Evolutionary conservation across 30 jellyfish, hydroid and myxozoan species (phyloP).

Genomic region (Turritopsis rubra): DNA sequence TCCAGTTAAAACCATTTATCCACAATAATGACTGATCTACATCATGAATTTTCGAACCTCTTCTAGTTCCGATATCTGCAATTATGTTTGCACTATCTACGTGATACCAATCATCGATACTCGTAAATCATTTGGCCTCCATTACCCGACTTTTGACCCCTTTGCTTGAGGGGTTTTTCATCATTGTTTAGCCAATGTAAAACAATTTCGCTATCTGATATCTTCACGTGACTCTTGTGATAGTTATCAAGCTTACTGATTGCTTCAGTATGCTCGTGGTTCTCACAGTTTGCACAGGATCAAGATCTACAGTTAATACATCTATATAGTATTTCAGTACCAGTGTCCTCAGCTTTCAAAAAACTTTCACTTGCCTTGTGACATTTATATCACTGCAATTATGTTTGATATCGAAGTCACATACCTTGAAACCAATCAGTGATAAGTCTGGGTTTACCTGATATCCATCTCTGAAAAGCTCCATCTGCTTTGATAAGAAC

Average conservation of each 20-base stretch:
- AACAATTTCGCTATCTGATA: constrained; percentile 14
- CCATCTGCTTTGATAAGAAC: neutral
- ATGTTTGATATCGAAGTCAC: neutral
- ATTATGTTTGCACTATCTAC: neutral
- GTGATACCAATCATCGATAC: neutral
- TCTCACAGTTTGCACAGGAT: neutral
- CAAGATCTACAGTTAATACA: neutral
- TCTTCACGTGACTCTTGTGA: neutral
- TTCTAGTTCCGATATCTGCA: constrained; percentile 22
- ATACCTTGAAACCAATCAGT: neutral
- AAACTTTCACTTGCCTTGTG: neutral
- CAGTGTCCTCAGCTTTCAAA: constrained; percentile 7
- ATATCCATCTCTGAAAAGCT: neutral
- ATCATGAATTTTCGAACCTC: constrained; percentile 19
- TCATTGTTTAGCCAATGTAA: constrained; percentile 17
- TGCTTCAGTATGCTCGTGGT: constrained; percentile 8
- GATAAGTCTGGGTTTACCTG: constrained; percentile 12
- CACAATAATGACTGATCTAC: constrained; percentile 4
- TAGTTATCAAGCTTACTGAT: neutral
- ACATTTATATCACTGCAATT: neutral
- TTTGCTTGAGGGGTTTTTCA: constrained; percentile 15
- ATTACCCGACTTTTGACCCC: constrained; percentile 25
- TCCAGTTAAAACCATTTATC: neutral
- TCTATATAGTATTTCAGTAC: neutral
- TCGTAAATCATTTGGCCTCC: constrained; percentile 4